These are phyloP conservation scores for Panthera tigris DNA, from an alignment of 2,113 vertebrate species.

Conservation along the genomic window DNA sequence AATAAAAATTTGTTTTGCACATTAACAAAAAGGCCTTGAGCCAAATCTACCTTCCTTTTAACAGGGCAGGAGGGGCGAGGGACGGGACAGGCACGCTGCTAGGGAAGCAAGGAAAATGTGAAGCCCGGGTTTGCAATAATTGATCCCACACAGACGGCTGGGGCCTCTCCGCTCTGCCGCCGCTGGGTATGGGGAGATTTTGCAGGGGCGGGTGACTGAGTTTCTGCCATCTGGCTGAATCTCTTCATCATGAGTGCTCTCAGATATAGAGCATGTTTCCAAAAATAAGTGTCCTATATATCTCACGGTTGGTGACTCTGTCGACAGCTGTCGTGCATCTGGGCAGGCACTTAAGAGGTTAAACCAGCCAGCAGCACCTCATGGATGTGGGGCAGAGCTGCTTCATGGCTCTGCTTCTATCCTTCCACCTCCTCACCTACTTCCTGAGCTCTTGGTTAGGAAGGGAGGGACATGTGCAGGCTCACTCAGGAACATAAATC, in stretches of 20 bases:
- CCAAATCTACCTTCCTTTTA: not conserved
- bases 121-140: not conserved
- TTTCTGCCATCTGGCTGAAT: conserved; percentile 13
- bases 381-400: not conserved
- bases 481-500: not conserved
- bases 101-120: not conserved
- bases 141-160: accelerated
- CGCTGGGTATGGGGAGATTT: not conserved
- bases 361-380: not conserved
- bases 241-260: conserved; percentile 21
- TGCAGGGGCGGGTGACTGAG: not conserved
- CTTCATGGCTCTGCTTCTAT: not conserved
- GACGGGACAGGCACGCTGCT: accelerated
- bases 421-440: not conserved
- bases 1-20: not conserved
- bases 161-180: not conserved
- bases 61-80: not conserved
- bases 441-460: not conserved
- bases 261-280: not conserved
- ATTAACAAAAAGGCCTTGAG: not conserved
- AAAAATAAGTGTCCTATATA: conserved; percentile 55
- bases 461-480: not conserved
- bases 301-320: not conserved
- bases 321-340: not conserved
- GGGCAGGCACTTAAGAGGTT: conserved; percentile 1